Conservation (phyloP, 2,888 invertebrate species). For the Xylota sylvarum region DNA sequence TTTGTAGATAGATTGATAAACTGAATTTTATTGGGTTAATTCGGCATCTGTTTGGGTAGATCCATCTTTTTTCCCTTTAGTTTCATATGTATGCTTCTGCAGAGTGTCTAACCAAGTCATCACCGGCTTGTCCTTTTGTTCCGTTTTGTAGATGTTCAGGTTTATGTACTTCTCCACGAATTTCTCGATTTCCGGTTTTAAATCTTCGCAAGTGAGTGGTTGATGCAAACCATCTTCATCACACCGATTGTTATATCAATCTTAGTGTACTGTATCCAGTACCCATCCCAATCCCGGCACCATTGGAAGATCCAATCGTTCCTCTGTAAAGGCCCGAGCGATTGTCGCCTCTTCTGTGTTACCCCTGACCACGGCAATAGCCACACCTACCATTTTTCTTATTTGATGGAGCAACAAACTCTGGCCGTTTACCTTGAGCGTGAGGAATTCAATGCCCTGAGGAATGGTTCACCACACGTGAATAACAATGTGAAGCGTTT, state of each 20-base stretch:
- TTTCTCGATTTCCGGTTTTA: slow-evolving; percentile 89
- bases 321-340: slow-evolving; percentile 87
- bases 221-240: slow-evolving; percentile 95
- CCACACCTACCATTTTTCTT: slow-evolving; percentile 97
- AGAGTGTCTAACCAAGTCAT: slow-evolving; percentile 90
- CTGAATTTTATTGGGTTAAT: slow-evolving; percentile 30
- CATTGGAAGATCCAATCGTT: slow-evolving; percentile 94
- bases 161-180: slow-evolving; percentile 93
- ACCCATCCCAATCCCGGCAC: slow-evolving; percentile 98
- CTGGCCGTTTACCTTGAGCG: slow-evolving; percentile 95
- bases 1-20: no score
- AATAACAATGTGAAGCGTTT: slow-evolving; percentile 95
- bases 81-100: slow-evolving; percentile 88
- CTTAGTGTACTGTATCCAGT: slow-evolving; percentile 96
- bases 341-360: slow-evolving; percentile 88
- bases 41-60: slow-evolving; percentile 25
- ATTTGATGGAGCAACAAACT: slow-evolving; percentile 99
- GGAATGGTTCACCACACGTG: slow-evolving; percentile 91
- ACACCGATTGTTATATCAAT: slow-evolving; percentile 93
- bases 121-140: slow-evolving; percentile 91
- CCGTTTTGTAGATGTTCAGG: slow-evolving; percentile 92
- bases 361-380: slow-evolving; percentile 92
- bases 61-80: slow-evolving; percentile 85
- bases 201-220: slow-evolving; percentile 91
- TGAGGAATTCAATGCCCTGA: slow-evolving; percentile 93